Evolutionary conservation across 2,888 invertebrate species (phyloP).

Genomic region (Vandiemenella viatica): DNA sequence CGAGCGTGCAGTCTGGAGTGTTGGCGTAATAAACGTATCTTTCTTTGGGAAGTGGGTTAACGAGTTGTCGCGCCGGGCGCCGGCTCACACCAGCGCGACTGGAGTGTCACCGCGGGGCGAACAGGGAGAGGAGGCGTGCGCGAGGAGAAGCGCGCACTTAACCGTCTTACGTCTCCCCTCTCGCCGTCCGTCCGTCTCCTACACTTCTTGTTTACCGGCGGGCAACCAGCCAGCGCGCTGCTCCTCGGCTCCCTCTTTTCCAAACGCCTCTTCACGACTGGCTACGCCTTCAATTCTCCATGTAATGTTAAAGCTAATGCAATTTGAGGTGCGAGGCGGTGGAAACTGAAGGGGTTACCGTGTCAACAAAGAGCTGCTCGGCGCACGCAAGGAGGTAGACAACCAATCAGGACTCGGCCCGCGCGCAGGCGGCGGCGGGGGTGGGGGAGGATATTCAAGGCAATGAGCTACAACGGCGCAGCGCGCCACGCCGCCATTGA

Average conservation of each 20-base stretch:
- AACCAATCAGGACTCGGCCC: neutral
- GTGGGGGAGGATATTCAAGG: neutral
- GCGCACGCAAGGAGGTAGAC: neutral
- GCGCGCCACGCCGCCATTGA: too few relatives aligned
- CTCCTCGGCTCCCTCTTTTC: too few relatives aligned
- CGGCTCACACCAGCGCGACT: too few relatives aligned
- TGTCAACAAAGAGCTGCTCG: constrained; percentile 13
- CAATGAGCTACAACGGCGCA: neutral
- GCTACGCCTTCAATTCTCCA: constrained; percentile 36
- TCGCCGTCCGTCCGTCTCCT: neutral
- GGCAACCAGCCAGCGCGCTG: too few relatives aligned
- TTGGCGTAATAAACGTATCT: too few relatives aligned
- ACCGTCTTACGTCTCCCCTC: neutral
- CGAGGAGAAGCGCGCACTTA: neutral
- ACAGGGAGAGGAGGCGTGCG: too few relatives aligned
- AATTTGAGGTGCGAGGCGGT: constrained; percentile 27
- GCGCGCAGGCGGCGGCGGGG: neutral
- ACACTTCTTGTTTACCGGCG: neutral
- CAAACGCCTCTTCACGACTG: constrained; percentile 30
- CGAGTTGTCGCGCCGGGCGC: too few relatives aligned
- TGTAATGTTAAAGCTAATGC: constrained; percentile 38
- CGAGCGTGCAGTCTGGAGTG: too few relatives aligned
- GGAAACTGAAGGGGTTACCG: constrained; percentile 15
- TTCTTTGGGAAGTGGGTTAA: too few relatives aligned
- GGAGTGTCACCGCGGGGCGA: too few relatives aligned